These are phyloP conservation scores for Drosophila cardini DNA, from an alignment of 1,140 invertebrate species.

Conservation along the genomic window DNA sequence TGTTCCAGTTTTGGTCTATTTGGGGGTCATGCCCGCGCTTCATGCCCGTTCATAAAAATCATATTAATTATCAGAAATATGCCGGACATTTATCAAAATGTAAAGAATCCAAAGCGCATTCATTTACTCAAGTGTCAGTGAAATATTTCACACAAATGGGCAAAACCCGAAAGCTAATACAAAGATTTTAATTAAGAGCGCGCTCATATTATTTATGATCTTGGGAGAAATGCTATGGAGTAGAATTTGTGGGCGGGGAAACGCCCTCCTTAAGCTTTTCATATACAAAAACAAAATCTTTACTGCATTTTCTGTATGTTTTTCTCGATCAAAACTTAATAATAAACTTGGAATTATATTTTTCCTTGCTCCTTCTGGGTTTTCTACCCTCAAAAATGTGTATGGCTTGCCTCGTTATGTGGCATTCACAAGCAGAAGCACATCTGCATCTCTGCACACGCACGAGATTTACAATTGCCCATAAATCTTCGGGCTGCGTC, in stretches of 20 bases:
- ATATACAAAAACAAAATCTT: slow-evolving; percentile 31
- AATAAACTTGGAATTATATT: slow-evolving; percentile 61
- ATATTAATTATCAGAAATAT: slow-evolving; percentile 63
- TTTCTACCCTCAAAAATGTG: background rate
- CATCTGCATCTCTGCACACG: slow-evolving; percentile 30
- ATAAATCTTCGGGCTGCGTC: slow-evolving; percentile 73
- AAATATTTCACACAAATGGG: slow-evolving; percentile 52
- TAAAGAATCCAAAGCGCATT: slow-evolving; percentile 41
- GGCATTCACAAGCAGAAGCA: background rate
- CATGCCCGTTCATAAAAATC: slow-evolving; percentile 45
- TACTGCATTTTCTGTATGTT: slow-evolving; percentile 24
- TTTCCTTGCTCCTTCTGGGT: too few relatives aligned
- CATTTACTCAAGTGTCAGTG: slow-evolving; percentile 46
- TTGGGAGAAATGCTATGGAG: slow-evolving; percentile 15
- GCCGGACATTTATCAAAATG: slow-evolving; percentile 55
- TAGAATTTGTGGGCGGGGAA: background rate
- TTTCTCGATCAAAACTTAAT: slow-evolving; percentile 39
- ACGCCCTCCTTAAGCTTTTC: slow-evolving; percentile 55
- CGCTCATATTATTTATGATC: slow-evolving; percentile 66
- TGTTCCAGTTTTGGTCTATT: slow-evolving; percentile 35
- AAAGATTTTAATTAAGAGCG: slow-evolving; percentile 73
- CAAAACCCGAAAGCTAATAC: slow-evolving; percentile 46
- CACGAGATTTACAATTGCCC: slow-evolving; percentile 65
- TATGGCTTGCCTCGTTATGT: background rate
- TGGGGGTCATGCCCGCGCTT: slow-evolving; percentile 44